Conservation (phyloP, 2,113 vertebrate species). For the Psilopogon haemacephalus region DNA sequence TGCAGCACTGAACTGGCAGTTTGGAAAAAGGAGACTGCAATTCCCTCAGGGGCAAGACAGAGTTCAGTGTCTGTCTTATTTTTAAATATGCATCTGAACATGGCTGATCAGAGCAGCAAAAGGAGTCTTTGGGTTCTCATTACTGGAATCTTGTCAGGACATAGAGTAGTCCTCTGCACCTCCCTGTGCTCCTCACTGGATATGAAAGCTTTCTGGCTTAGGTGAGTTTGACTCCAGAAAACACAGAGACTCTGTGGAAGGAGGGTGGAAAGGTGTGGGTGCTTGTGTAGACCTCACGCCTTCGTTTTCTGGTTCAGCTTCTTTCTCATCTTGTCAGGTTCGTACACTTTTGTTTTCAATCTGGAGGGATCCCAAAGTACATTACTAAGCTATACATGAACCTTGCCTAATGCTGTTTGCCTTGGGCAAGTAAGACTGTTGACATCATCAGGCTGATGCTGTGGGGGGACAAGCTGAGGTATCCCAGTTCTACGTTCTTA, state of each 20-base stretch:
- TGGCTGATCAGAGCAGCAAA: constrained; percentile 31
- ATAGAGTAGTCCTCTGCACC: not conserved
- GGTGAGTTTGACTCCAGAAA: not conserved
- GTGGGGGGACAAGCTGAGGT: not conserved
- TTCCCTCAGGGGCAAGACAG: constrained; percentile 34
- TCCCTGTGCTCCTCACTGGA: not conserved
- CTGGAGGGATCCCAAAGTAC: not conserved
- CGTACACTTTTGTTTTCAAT: not conserved
- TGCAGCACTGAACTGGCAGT: not conserved
- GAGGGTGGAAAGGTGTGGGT: not conserved
- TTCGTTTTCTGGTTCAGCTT: not conserved
- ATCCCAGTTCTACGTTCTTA: not conserved
- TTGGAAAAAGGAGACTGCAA: constrained; percentile 30
- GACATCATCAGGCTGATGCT: not conserved
- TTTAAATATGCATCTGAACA: constrained; percentile 46
- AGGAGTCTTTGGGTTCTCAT: not conserved
- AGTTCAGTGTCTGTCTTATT: constrained; percentile 48
- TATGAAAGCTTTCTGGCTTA: not conserved
- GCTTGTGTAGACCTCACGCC: not conserved
- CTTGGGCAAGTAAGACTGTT: not conserved
- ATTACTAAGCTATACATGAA: not conserved
- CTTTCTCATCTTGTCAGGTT: not conserved
- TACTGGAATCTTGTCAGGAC: not conserved
- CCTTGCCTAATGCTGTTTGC: not conserved
- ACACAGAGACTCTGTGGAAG: not conserved